These are phyloP conservation scores for Gymnocheta viridis DNA, from an alignment of 2,888 invertebrate species.

Conservation along the genomic window DNA sequence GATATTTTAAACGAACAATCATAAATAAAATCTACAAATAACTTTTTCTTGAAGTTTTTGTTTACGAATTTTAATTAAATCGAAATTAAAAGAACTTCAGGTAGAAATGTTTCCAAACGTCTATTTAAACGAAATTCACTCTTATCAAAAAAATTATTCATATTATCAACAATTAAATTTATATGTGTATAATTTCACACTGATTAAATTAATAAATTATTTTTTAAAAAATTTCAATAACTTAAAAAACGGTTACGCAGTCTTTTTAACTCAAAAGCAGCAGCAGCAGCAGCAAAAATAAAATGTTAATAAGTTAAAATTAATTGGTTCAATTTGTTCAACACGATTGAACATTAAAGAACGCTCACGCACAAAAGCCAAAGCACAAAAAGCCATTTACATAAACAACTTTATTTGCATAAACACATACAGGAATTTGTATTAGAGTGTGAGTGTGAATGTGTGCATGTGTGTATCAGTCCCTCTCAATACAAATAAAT, in stretches of 20 bases:
- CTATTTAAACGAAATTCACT: no score
- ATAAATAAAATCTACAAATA: not conserved
- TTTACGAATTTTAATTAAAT: not conserved
- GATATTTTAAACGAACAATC: constrained; percentile 5
- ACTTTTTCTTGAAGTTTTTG: not conserved
- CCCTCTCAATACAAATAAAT: not conserved
- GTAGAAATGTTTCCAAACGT: no score
- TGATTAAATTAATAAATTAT: no score
- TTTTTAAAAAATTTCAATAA: not conserved
- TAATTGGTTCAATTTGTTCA: constrained; percentile 64
- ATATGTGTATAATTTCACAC: no score
- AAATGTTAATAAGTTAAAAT: constrained; percentile 51
- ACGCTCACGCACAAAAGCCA: not conserved
- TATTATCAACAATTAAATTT: no score
- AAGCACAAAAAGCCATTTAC: not conserved
- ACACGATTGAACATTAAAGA: constrained; percentile 50
- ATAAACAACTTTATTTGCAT: not conserved
- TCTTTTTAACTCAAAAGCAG: not conserved
- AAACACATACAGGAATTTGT: not conserved
- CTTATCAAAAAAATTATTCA: no score
- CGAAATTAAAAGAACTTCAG: no score
- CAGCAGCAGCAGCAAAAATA: not conserved
- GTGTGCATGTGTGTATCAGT: not conserved
- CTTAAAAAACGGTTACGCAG: not conserved
- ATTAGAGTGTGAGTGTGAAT: not conserved